A percentile compares a stretch with the other conserved stretches of the same genome.
Evolutionary conservation across 2,797 vertebrate species (phyloP).

Genomic region (Enteromius treurensis): DNA sequence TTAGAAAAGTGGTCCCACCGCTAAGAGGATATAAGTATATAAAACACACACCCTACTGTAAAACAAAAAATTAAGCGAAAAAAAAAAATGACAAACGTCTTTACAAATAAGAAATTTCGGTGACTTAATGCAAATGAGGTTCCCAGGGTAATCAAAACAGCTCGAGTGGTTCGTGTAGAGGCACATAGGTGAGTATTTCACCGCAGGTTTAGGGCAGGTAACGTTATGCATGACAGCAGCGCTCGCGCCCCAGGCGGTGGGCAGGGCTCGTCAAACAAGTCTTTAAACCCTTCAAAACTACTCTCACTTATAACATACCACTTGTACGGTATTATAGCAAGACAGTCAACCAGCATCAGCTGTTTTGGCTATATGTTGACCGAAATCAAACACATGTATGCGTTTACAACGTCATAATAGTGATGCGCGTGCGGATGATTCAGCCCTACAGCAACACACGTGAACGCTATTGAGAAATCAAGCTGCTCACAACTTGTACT

Average conservation of each 20-base stretch:
- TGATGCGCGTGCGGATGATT: conserved; percentile 25
- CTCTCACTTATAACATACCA: conserved; percentile 47
- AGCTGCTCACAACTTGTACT: background rate
- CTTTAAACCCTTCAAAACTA: conserved; percentile 14
- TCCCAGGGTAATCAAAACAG: background rate
- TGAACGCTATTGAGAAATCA: background rate
- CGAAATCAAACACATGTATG: background rate
- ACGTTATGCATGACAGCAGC: conserved; percentile 58
- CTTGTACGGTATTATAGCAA: background rate
- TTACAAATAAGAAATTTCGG: background rate
- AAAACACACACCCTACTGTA: background rate
- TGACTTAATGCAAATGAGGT: background rate
- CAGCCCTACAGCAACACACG: conserved; percentile 23
- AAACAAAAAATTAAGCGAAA: background rate
- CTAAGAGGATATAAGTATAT: background rate
- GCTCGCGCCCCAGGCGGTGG: conserved; percentile 67
- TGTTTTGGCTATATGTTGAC: background rate
- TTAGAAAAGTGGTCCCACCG: background rate
- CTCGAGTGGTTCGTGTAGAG: background rate
- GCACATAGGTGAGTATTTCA: background rate
- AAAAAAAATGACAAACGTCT: too few relatives aligned
- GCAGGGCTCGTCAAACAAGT: conserved; percentile 64
- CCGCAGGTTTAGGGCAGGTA: background rate
- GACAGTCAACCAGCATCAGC: accelerated
- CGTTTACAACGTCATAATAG: background rate